phyloP scores from a whole-genome alignment of 2,888 invertebrate species.

The Phortica magna region DNA sequence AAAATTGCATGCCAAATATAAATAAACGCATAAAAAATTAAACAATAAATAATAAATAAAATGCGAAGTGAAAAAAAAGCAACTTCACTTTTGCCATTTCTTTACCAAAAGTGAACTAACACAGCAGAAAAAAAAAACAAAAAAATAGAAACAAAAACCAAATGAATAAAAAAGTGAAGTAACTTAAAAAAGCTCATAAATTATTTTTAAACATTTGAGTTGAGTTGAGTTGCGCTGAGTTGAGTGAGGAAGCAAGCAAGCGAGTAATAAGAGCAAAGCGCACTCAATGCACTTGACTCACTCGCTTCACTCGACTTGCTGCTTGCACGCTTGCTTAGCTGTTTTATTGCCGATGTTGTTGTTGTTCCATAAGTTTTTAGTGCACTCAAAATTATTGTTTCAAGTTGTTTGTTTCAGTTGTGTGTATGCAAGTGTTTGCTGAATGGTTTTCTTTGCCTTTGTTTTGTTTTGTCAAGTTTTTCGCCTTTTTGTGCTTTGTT shows the following conservation, averaged over 20 bases:
- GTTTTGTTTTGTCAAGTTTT: not conserved
- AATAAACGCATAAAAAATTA: slow-evolving; percentile 24
- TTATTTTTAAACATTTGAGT: slow-evolving; percentile 10
- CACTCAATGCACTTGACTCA: not conserved
- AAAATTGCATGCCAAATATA: not conserved
- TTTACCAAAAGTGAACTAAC: not conserved
- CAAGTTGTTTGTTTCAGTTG: not conserved
- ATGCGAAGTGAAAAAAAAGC: not conserved
- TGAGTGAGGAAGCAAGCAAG: not conserved
- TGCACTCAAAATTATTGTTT: slow-evolving; percentile 5
- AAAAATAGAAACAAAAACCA: not conserved
- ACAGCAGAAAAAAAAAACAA: not conserved
- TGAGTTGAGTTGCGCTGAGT: not conserved
- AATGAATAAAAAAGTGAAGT: not conserved
- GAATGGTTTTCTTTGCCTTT: not conserved
- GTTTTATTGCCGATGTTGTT: not conserved
- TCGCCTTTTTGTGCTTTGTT: not conserved
- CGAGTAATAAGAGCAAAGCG: not conserved
- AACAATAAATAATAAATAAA: slow-evolving; percentile 25
- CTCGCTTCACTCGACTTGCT: not conserved
- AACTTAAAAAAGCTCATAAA: slow-evolving; percentile 8
- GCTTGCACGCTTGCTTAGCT: slow-evolving; percentile 4
- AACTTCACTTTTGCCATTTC: slow-evolving; percentile 4
- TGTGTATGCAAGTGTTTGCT: not conserved
- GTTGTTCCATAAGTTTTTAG: not conserved